phyloP scores from a whole-genome alignment of 2,888 invertebrate genomes.

The Stenodema calcarata region DNA sequence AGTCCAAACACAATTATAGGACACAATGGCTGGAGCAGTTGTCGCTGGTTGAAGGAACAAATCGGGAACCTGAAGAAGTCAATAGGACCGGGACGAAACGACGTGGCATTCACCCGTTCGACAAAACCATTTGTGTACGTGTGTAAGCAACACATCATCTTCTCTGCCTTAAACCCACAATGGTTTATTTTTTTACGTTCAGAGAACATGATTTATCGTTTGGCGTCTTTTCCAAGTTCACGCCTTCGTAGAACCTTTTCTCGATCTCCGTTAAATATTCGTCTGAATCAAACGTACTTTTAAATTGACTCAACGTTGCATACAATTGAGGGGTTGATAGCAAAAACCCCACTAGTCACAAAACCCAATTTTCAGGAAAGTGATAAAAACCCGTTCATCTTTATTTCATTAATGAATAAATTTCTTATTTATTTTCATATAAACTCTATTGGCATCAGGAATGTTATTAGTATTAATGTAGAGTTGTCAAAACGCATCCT shows the following conservation, averaged over 20 bases:
- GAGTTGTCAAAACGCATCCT: too few relatives aligned
- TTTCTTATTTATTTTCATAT: too few relatives aligned
- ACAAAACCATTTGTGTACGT: background rate
- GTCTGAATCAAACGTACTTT: too few relatives aligned
- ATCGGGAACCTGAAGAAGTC: slow-evolving; percentile 44
- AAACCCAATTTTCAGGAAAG: too few relatives aligned
- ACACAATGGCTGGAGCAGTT: slow-evolving; percentile 49
- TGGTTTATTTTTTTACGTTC: background rate
- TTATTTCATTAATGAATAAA: too few relatives aligned
- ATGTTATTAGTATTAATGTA: too few relatives aligned
- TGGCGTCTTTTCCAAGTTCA: background rate
- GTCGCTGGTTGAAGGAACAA: slow-evolving; percentile 39
- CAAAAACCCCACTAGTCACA: too few relatives aligned
- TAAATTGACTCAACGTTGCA: too few relatives aligned
- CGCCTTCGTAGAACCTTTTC: background rate
- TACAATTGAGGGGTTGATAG: too few relatives aligned
- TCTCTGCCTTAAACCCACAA: slow-evolving; percentile 25
- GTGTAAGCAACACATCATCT: slow-evolving; percentile 29
- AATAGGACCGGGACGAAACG: slow-evolving; percentile 45
- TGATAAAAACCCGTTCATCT: too few relatives aligned
- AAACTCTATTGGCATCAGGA: too few relatives aligned
- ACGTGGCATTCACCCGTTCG: slow-evolving; percentile 32
- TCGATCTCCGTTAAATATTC: background rate
- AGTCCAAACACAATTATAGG: slow-evolving; percentile 53
- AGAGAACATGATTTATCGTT: background rate